Percentiles rank a stretch among this genome's conserved stretches.
phyloP scores from a whole-genome alignment of 2,888 invertebrate species.

The Agrochola macilenta region DNA sequence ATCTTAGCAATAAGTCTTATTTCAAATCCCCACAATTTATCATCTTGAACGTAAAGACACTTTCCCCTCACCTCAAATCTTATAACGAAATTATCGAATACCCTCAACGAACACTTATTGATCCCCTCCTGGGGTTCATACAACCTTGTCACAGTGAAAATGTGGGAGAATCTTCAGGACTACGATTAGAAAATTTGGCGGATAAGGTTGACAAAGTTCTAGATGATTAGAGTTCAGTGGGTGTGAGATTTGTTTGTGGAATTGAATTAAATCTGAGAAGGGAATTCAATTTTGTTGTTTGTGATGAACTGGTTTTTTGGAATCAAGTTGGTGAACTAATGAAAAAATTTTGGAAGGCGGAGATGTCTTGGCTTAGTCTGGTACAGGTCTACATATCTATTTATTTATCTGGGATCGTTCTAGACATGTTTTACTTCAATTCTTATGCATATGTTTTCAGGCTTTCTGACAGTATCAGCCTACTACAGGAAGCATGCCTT shows the following conservation, averaged over 20 bases:
- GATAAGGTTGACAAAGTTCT: conserved; percentile 53
- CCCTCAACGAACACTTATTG: conserved; percentile 52
- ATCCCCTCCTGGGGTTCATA: conserved; percentile 27
- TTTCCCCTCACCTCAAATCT: conserved; percentile 64
- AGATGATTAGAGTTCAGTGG: conserved; percentile 54
- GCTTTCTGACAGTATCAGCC: neutral
- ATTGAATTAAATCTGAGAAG: conserved; percentile 25
- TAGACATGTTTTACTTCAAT: neutral
- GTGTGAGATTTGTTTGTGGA: conserved; percentile 34
- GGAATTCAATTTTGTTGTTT: conserved; percentile 12
- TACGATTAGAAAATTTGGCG: conserved; percentile 45
- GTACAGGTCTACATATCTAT: neutral
- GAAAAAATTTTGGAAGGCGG: too few relatives aligned
- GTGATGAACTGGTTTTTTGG: neutral
- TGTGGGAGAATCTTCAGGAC: conserved; percentile 29
- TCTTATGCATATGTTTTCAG: neutral
- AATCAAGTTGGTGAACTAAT: neutral
- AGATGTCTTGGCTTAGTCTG: neutral
- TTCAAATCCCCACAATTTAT: conserved; percentile 53
- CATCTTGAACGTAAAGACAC: conserved; percentile 41
- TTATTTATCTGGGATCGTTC: neutral
- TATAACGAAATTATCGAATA: conserved; percentile 60
- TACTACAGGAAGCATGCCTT: neutral
- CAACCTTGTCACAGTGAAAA: conserved; percentile 55
- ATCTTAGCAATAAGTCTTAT: conserved; percentile 23